phyloP scores from a whole-genome alignment of 2,888 invertebrate genomes.

The Limnephilus lunatus region DNA sequence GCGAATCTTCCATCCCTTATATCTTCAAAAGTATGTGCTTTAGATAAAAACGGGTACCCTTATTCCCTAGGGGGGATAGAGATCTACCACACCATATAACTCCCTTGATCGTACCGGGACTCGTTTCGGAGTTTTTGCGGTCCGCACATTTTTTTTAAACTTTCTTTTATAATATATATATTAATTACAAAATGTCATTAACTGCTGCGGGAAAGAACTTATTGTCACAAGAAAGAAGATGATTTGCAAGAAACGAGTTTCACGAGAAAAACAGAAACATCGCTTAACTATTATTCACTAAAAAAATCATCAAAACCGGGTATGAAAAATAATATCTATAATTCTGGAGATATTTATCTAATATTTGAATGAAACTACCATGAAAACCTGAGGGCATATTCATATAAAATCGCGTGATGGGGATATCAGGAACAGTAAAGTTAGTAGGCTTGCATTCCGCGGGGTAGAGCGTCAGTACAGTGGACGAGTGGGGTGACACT shows the following conservation, averaged over 20 bases:
- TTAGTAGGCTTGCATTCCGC: conserved; percentile 1
- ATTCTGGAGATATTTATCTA: not conserved
- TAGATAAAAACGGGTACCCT: too few species aligned
- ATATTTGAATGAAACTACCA: not conserved
- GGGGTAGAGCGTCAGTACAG: not conserved
- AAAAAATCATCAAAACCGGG: not conserved
- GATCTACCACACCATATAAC: too few species aligned
- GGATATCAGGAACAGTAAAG: not conserved
- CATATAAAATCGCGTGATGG: not conserved
- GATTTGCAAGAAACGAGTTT: not conserved
- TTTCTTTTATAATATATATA: too few species aligned
- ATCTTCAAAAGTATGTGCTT: too few species aligned
- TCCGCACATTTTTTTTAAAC: too few species aligned
- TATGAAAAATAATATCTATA: not conserved
- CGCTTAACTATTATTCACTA: not conserved
- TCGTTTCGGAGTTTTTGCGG: too few species aligned
- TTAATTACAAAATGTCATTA: too few species aligned
- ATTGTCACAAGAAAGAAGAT: not conserved
- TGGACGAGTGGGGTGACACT: conserved; percentile 11
- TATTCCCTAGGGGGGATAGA: too few species aligned
- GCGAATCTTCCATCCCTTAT: too few species aligned
- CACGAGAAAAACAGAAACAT: not conserved
- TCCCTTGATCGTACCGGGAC: too few species aligned
- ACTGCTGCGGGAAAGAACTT: not conserved
- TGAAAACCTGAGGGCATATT: not conserved